Evolutionary conservation across 2,888 invertebrate genomes (phyloP).

Genomic region (Xestia xanthographa): DNA sequence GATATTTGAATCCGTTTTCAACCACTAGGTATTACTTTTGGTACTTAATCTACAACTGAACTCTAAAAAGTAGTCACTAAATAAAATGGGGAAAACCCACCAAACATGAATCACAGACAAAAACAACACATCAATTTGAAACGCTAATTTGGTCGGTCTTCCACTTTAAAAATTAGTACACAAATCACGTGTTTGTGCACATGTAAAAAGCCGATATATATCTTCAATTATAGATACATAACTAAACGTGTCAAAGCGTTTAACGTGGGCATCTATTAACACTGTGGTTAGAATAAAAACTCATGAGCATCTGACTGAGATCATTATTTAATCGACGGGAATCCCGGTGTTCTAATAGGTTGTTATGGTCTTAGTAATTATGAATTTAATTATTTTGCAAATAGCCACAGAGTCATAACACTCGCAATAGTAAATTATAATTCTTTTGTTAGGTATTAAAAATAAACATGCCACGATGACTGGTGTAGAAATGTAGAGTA

Average conservation of each 20-base stretch:
- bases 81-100: slow-evolving; percentile 23
- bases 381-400: slow-evolving; percentile 60
- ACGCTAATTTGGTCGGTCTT: slow-evolving; percentile 39
- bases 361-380: slow-evolving; percentile 60
- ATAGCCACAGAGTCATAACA: slow-evolving; percentile 32
- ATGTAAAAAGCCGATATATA: slow-evolving; percentile 31
- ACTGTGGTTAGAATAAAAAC: slow-evolving; percentile 57
- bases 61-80: background rate
- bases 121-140: slow-evolving; percentile 51
- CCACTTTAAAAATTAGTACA: slow-evolving; percentile 14
- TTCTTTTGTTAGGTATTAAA: slow-evolving; percentile 33
- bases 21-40: background rate
- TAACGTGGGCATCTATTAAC: slow-evolving; percentile 53
- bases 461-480: slow-evolving; percentile 35
- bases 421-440: slow-evolving; percentile 7
- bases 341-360: slow-evolving; percentile 60
- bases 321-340: slow-evolving; percentile 71
- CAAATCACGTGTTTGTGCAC: slow-evolving; percentile 34
- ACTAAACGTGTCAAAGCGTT: slow-evolving; percentile 58
- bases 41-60: background rate
- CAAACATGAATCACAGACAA: slow-evolving; percentile 36
- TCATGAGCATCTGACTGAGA: slow-evolving; percentile 65
- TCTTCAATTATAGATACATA: slow-evolving; percentile 35
- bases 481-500: background rate
- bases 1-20: background rate